Conservation (phyloP, 2,888 invertebrate species). For the Clistopyga incitator region DNA sequence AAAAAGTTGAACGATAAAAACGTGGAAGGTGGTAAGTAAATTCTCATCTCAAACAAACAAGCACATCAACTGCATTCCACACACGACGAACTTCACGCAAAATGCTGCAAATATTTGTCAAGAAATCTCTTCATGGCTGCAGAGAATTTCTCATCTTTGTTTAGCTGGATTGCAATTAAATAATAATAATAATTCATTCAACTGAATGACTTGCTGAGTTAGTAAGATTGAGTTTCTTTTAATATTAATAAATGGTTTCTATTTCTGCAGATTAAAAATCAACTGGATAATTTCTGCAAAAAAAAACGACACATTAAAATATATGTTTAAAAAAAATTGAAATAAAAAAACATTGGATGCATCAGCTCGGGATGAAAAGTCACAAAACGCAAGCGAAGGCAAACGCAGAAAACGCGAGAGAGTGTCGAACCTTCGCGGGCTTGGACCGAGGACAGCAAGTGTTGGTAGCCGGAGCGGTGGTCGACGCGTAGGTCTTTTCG, state of each 20-base stretch:
- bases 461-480: conserved; percentile 68
- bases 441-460: conserved; percentile 74
- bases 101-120: background rate
- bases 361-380: too few relatives aligned
- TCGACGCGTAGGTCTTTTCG: conserved; percentile 78
- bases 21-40: conserved; percentile 9
- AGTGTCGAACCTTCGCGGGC: conserved; percentile 81
- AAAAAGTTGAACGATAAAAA: conserved; percentile 18
- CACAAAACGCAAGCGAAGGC: conserved; percentile 45
- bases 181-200: background rate
- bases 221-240: too few relatives aligned
- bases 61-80: conserved; percentile 38
- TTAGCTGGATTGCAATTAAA: background rate
- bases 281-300: background rate
- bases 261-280: too few relatives aligned
- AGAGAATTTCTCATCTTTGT: background rate
- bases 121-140: background rate
- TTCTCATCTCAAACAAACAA: conserved; percentile 7
- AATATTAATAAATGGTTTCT: too few relatives aligned
- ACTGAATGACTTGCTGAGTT: too few relatives aligned
- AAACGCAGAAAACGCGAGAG: conserved; percentile 67
- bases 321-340: background rate
- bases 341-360: conserved; percentile 17
- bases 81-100: background rate
- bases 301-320: background rate